A percentile compares a stretch with the other conserved stretches of the same genome.
Evolutionary conservation across 1,140 invertebrate species (phyloP).

Genomic region (Drosophila kikkawai): DNA sequence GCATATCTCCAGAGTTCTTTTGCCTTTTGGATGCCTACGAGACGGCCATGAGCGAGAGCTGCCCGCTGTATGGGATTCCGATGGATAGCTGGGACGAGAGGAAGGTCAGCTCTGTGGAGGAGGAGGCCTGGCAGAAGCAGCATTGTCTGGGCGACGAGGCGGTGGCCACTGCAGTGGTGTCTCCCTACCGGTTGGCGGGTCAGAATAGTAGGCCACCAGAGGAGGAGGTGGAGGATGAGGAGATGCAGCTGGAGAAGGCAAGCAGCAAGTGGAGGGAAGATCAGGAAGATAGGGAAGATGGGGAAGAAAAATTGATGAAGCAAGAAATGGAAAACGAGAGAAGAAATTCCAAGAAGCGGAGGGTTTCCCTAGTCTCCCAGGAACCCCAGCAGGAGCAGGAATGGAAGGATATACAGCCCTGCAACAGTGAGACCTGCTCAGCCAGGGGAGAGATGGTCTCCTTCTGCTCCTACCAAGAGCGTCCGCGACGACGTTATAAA

Average conservation of each 20-base stretch:
- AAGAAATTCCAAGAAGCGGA: not conserved
- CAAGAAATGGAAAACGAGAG: not conserved
- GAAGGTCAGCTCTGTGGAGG: not conserved
- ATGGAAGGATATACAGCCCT: not conserved
- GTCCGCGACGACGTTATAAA: no score
- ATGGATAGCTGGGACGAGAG: slow-evolving; percentile 22
- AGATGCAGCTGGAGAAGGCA: not conserved
- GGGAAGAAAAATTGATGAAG: not conserved
- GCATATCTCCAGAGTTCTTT: slow-evolving; percentile 73
- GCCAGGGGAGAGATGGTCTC: no score
- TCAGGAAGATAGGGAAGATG: no score
- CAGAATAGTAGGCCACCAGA: not conserved
- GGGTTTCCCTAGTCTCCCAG: fast-evolving
- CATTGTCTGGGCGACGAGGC: slow-evolving; percentile 41
- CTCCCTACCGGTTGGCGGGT: not conserved
- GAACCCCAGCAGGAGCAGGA: not conserved
- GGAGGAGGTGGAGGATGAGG: not conserved
- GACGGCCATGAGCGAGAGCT: slow-evolving; percentile 48
- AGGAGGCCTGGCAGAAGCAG: not conserved
- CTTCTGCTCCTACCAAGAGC: no score
- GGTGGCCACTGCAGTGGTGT: not conserved
- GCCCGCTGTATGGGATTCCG: slow-evolving; percentile 63
- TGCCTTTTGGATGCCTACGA: slow-evolving; percentile 63
- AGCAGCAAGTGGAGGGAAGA: not conserved
- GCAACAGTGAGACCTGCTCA: not conserved